Percentiles rank a stretch among this genome's conserved stretches.
Conservation (phyloP, 2,888 invertebrate species). For the Chaitophorus viminalis region DNA sequence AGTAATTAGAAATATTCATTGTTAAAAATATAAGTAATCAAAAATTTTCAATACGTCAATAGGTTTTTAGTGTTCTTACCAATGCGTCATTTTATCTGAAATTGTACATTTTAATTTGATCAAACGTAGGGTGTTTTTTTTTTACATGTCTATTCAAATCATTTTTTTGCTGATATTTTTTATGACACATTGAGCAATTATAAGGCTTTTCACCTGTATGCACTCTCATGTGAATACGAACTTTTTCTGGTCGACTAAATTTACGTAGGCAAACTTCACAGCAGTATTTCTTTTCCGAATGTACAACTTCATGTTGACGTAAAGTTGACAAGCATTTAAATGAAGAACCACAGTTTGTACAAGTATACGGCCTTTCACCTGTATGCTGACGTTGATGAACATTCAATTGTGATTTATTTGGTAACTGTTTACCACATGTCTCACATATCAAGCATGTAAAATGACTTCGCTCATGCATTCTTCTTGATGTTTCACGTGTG, state of each 20-base stretch:
- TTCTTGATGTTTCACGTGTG: slow-evolving; percentile 22
- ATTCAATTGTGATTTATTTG: slow-evolving; percentile 54
- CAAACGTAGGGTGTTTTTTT: slow-evolving; percentile 26
- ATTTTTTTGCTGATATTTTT: slow-evolving; percentile 57
- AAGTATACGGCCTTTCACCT: slow-evolving; percentile 45
- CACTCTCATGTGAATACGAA: slow-evolving; percentile 59
- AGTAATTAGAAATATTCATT: not conserved
- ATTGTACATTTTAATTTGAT: not conserved
- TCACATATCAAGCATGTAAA: slow-evolving; percentile 45
- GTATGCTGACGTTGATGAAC: slow-evolving; percentile 57
- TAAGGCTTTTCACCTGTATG: slow-evolving; percentile 59
- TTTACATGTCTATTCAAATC: slow-evolving; percentile 56
- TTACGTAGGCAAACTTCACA: slow-evolving; percentile 47
- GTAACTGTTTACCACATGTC: slow-evolving; percentile 49
- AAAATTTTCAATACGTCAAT: no score
- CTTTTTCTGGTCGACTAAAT: slow-evolving; percentile 56
- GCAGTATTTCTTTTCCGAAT: slow-evolving; percentile 46
- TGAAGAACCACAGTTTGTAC: slow-evolving; percentile 34
- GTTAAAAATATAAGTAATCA: not conserved
- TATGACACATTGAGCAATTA: slow-evolving; percentile 37
- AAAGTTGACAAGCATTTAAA: slow-evolving; percentile 54
- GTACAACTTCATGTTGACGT: slow-evolving; percentile 54
- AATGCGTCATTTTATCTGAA: not conserved
- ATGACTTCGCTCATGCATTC: slow-evolving; percentile 43
- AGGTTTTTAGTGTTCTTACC: not conserved